Conservation (phyloP, 2,113 vertebrate genomes). For the Motacilla alba region DNA sequence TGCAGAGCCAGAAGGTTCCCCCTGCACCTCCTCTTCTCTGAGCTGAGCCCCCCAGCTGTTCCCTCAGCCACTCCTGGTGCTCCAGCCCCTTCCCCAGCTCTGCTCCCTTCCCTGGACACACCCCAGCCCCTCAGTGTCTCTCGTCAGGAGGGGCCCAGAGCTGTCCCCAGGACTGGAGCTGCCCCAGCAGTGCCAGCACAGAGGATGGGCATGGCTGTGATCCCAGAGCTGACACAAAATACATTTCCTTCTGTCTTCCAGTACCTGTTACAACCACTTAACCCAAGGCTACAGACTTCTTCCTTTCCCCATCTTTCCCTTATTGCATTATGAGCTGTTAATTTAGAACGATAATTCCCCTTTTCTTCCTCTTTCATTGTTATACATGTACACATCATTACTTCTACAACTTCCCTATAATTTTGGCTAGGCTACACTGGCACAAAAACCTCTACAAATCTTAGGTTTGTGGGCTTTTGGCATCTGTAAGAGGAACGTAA, state of each 20-base stretch:
- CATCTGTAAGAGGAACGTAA: not conserved
- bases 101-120: accelerated
- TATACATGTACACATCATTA: not conserved
- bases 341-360: not conserved
- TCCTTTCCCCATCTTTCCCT: not conserved
- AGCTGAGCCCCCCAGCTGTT: not conserved
- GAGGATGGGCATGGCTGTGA: not conserved
- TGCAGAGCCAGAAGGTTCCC: not conserved
- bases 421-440: not conserved
- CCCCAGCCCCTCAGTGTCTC: not conserved
- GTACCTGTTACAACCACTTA: not conserved
- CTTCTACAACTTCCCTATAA: not conserved
- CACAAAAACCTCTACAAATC: not conserved
- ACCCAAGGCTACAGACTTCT: not conserved
- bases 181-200: not conserved
- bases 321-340: not conserved
- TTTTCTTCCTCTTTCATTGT: not conserved
- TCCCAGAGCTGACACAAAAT: not conserved
- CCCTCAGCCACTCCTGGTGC: not conserved
- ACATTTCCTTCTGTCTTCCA: not conserved
- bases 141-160: not conserved
- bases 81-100: not conserved
- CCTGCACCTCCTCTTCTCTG: not conserved
- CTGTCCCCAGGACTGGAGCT: not conserved
- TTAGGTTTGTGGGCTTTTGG: not conserved